A percentile compares a stretch with the other conserved stretches of the same genome.
phyloP scores from a whole-genome alignment of 2,888 invertebrate genomes.

The Nomada goodeniana region DNA sequence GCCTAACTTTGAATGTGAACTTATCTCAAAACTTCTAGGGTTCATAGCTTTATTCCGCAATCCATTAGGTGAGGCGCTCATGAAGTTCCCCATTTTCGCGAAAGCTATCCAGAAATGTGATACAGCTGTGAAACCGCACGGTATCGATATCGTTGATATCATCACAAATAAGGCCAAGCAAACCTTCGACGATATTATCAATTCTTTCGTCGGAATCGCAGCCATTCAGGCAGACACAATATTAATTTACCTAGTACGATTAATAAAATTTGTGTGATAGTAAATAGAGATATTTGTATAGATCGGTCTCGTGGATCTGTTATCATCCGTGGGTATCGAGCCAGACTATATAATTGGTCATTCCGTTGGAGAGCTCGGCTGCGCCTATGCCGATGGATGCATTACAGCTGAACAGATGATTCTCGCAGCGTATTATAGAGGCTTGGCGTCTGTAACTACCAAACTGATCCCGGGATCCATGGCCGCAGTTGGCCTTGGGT shows the following conservation, averaged over 20 bases:
- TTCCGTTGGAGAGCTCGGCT: constrained; percentile 97
- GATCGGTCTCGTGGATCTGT: constrained; percentile 89
- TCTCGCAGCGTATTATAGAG: constrained; percentile 77
- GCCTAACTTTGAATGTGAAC: neutral
- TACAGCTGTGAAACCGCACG: constrained; percentile 86
- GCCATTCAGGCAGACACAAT: constrained; percentile 85
- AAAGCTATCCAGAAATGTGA: constrained; percentile 87
- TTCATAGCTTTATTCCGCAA: neutral
- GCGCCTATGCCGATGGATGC: constrained; percentile 97
- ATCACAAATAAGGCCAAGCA: constrained; percentile 86
- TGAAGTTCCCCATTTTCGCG: constrained; percentile 89
- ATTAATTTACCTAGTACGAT: neutral
- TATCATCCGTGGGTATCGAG: constrained; percentile 87
- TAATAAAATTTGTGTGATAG: no score
- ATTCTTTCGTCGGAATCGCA: constrained; percentile 91
- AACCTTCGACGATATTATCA: constrained; percentile 88
- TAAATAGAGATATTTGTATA: constrained; percentile 45
- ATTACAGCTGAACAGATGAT: constrained; percentile 87
- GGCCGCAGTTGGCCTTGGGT: constrained; percentile 93
- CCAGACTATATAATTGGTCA: constrained; percentile 93
- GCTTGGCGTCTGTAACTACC: constrained; percentile 77
- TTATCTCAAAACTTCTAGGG: no score
- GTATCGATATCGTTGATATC: constrained; percentile 87
- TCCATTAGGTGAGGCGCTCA: constrained; percentile 87
- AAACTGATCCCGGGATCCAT: constrained; percentile 90